These are phyloP conservation scores for Lepus timidus DNA, from an alignment of 2,113 vertebrate species.

Conservation along the genomic window DNA sequence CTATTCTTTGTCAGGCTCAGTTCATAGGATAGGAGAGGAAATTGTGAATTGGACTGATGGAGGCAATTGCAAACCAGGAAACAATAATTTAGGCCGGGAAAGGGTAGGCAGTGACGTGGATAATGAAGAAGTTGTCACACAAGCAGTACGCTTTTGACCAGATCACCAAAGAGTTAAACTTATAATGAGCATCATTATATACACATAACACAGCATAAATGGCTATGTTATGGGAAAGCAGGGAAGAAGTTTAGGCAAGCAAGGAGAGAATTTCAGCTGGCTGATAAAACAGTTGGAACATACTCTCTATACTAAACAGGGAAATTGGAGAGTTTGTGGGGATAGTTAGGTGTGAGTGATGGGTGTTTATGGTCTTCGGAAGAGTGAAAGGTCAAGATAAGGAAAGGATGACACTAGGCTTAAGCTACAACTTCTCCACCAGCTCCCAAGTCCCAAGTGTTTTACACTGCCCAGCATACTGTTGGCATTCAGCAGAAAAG, in stretches of 20 bases:
- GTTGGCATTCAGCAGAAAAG: constrained; percentile 67
- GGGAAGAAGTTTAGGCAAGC: neutral
- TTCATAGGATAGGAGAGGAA: neutral
- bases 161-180: neutral
- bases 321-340: neutral
- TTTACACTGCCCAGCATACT: constrained; percentile 55
- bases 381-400: constrained; percentile 7
- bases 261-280: constrained; percentile 46
- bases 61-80: neutral
- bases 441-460: constrained; percentile 36
- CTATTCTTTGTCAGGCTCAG: neutral
- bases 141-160: neutral
- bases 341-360: neutral
- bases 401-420: neutral
- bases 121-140: constrained; percentile 5
- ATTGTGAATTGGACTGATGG: neutral
- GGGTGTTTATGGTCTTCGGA: constrained; percentile 29
- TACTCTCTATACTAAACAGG: constrained; percentile 35
- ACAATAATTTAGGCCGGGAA: neutral
- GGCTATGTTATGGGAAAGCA: neutral
- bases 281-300: neutral
- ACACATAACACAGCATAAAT: neutral
- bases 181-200: neutral
- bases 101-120: neutral
- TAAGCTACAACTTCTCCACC: constrained; percentile 19